Evolutionary conservation across 2,888 invertebrate genomes (phyloP).

Genomic region (Cheilosia vernalis): DNA sequence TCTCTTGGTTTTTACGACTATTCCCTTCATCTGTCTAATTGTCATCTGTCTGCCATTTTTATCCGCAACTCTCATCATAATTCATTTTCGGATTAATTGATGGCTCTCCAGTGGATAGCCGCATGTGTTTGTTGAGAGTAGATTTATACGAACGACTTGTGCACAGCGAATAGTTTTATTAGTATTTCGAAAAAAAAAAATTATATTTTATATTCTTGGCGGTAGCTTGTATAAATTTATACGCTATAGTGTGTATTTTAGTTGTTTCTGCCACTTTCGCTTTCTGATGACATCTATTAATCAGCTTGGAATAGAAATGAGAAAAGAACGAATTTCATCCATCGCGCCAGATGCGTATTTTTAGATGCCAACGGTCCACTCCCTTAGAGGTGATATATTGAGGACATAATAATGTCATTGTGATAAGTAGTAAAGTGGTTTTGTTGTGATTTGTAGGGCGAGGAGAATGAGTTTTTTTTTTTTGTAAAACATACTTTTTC

Average conservation of each 20-base stretch:
- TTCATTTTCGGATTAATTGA: conserved; percentile 70
- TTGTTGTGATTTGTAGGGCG: conserved; percentile 54
- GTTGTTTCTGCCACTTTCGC: conserved; percentile 67
- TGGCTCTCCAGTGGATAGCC: conserved; percentile 56
- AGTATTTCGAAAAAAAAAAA: conserved; percentile 9
- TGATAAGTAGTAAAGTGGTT: conserved; percentile 67
- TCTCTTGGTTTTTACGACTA: conserved; percentile 49
- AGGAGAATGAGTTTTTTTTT: background rate
- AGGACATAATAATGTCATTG: conserved; percentile 63
- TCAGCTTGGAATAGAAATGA: conserved; percentile 36
- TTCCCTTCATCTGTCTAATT: conserved; percentile 69
- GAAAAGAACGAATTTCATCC: conserved; percentile 30
- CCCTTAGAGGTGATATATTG: conserved; percentile 60
- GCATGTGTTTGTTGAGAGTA: conserved; percentile 71
- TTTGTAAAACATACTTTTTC: background rate
- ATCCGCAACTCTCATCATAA: conserved; percentile 61
- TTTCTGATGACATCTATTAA: conserved; percentile 70
- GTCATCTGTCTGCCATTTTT: conserved; percentile 71
- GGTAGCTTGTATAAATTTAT: conserved; percentile 25
- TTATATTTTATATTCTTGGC: background rate
- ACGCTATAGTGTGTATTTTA: conserved; percentile 30
- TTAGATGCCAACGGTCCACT: conserved; percentile 38
- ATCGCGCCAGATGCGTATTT: conserved; percentile 32
- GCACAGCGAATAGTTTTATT: conserved; percentile 46
- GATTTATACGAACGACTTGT: conserved; percentile 41